Conservation (phyloP, 2,113 vertebrate species). For the Aleadryas rufinucha region DNA sequence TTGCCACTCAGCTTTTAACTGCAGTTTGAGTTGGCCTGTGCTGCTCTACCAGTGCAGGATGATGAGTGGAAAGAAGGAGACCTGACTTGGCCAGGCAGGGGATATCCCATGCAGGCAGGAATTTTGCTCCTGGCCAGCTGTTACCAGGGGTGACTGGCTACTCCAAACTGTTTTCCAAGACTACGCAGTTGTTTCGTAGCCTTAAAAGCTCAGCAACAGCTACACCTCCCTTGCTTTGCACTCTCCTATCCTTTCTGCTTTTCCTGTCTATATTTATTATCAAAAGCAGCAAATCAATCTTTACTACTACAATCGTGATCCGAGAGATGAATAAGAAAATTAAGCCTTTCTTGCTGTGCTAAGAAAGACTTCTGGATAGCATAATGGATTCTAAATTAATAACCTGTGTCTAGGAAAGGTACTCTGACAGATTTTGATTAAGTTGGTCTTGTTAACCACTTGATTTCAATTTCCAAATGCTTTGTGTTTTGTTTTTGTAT, state of each 20-base stretch:
- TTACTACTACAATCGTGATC: not conserved
- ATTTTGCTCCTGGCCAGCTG: not conserved
- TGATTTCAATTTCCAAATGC: not conserved
- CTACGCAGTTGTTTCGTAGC: not conserved
- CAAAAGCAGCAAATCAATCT: conserved; percentile 7
- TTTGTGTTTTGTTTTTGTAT: not conserved
- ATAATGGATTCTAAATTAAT: conserved; percentile 27
- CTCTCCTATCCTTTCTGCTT: not conserved
- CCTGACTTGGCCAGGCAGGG: not conserved
- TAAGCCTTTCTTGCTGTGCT: not conserved
- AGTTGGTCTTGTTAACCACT: not conserved
- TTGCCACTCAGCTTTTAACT: not conserved
- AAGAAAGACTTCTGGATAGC: not conserved
- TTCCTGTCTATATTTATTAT: not conserved
- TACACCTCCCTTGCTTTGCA: not conserved
- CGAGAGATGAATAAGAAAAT: not conserved
- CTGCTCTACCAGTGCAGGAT: not conserved
- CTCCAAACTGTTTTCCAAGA: not conserved
- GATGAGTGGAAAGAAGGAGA: not conserved
- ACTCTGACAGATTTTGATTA: not conserved
- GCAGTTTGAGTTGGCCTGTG: not conserved
- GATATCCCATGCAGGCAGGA: not conserved
- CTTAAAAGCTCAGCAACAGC: not conserved
- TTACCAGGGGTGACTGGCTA: not conserved
- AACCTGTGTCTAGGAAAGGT: not conserved